phyloP scores from a whole-genome alignment of 2,888 invertebrate species.

The Drosophila paramelanica region DNA sequence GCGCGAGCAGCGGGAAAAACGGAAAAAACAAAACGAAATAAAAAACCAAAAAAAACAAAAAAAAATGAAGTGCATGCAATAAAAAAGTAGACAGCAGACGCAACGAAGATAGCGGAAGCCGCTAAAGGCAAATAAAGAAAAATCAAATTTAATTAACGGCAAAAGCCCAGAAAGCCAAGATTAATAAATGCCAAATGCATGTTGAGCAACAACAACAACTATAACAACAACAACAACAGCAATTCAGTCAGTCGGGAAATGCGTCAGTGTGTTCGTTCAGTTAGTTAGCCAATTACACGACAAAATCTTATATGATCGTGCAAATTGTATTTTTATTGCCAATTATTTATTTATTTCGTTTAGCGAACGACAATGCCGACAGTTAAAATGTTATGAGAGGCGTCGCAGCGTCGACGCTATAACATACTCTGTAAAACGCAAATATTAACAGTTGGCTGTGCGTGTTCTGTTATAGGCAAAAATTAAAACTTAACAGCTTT shows the following conservation, averaged over 20 bases:
- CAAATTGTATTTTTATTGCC: constrained; percentile 80
- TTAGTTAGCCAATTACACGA: constrained; percentile 69
- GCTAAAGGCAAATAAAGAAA: constrained; percentile 48
- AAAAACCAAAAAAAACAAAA: constrained; percentile 7
- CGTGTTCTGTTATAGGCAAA: background rate
- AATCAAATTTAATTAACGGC: constrained; percentile 72
- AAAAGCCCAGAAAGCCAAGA: constrained; percentile 25
- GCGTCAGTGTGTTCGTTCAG: constrained; percentile 23
- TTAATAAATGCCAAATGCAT: constrained; percentile 48
- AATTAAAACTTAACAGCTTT: background rate
- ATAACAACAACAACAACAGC: background rate
- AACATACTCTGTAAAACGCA: constrained; percentile 24
- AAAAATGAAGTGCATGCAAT: constrained; percentile 33
- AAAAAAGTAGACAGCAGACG: constrained; percentile 17
- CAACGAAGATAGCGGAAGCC: constrained; percentile 27
- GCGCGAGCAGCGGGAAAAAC: constrained; percentile 22
- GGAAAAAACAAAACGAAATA: constrained; percentile 9
- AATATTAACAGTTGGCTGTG: background rate
- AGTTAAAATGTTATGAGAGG: constrained; percentile 50
- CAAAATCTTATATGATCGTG: constrained; percentile 77
- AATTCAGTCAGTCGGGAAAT: constrained; percentile 17
- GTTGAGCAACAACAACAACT: constrained; percentile 29
- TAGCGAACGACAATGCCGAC: constrained; percentile 52
- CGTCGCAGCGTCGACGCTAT: constrained; percentile 17
- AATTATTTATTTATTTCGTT: constrained; percentile 79